These are phyloP conservation scores for Sebastes steindachneri DNA, from an alignment of 2,797 vertebrate species.

Conservation along the genomic window DNA sequence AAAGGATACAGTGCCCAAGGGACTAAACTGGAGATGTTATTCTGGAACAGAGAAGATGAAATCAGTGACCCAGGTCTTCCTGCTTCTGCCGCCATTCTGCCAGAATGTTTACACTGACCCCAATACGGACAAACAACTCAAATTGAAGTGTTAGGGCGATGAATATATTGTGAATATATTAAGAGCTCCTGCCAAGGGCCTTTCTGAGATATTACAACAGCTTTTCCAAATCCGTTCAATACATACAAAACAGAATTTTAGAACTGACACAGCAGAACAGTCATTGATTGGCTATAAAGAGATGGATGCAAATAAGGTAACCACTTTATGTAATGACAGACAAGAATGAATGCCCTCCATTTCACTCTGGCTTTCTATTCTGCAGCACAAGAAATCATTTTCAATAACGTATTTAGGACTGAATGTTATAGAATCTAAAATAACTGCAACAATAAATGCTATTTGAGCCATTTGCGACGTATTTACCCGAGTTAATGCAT, in stretches of 20 bases:
- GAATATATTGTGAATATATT: constrained; percentile 13
- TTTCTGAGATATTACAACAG: constrained; percentile 1
- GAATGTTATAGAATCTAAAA: background rate
- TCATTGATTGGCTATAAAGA: constrained; percentile 12
- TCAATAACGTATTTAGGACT: background rate
- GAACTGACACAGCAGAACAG: constrained; percentile 11
- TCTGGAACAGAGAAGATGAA: constrained; percentile 15
- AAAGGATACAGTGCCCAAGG: background rate
- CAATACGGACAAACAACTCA: constrained; percentile 8
- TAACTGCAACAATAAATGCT: background rate
- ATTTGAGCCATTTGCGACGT: background rate
- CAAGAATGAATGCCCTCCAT: background rate
- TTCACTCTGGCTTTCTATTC: background rate
- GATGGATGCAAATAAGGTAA: constrained; percentile 22
- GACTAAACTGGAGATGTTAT: constrained; percentile 8
- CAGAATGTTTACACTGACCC: constrained; percentile 32
- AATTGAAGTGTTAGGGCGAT: background rate
- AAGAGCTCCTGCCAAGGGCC: background rate
- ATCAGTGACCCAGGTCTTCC: constrained; percentile 3
- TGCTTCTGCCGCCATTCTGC: constrained; percentile 6
- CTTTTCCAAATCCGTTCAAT: constrained; percentile 10
- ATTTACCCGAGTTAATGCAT: background rate
- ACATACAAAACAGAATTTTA: constrained; percentile 5
- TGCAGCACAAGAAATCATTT: background rate
- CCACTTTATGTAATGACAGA: constrained; percentile 1